Percentiles rank a stretch among this genome's conserved stretches.
Evolutionary conservation across 2,113 vertebrate genomes (phyloP).

Genomic region (Strix aluco): DNA sequence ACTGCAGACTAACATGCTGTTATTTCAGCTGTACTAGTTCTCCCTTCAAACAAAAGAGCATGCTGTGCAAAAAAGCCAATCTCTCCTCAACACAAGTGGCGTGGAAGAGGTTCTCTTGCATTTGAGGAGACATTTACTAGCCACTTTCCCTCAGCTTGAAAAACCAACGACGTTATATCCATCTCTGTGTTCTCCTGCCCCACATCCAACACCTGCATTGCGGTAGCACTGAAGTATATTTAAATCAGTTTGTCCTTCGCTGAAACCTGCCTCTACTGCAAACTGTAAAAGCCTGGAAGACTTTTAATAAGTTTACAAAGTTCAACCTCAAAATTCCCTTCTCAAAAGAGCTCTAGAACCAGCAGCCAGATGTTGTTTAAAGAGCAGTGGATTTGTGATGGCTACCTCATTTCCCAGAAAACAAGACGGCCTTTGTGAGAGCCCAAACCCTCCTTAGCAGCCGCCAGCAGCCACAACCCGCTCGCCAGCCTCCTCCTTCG

Average conservation of each 20-base stretch:
- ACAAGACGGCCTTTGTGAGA: neutral
- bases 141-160: neutral
- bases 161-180: neutral
- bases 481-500: neutral
- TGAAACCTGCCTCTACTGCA: neutral
- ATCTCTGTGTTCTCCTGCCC: neutral
- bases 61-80: fast-evolving
- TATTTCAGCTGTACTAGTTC: neutral
- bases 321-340: neutral
- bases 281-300: neutral
- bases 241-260: too few species aligned
- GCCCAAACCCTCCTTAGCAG: neutral
- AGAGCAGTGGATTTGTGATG: neutral
- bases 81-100: neutral
- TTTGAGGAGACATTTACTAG: neutral
- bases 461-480: neutral
- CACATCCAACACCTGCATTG: neutral
- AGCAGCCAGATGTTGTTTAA: neutral
- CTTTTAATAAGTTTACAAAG: neutral
- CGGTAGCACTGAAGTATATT: fast-evolving
- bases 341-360: neutral
- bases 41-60: neutral
- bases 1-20: fast-evolving
- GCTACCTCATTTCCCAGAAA: neutral
- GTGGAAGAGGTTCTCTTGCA: neutral